These are phyloP conservation scores for Agelastica alni DNA, from an alignment of 2,888 invertebrate genomes.

Conservation along the genomic window DNA sequence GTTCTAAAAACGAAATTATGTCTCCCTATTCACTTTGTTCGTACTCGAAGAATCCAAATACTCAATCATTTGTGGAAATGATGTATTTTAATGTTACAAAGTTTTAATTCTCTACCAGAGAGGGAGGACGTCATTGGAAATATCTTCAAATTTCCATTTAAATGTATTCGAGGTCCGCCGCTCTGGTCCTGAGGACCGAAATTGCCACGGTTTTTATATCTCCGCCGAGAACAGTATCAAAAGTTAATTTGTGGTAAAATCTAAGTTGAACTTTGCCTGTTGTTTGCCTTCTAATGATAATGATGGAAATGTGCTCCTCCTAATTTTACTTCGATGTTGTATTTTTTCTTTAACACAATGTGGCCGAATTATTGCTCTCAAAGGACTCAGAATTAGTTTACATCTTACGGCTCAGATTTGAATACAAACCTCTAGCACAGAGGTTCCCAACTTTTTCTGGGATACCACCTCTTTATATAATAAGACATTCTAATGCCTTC, in stretches of 20 bases:
- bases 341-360: slow-evolving; percentile 39
- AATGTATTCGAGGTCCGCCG: slow-evolving; percentile 52
- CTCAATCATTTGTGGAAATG: slow-evolving; percentile 58
- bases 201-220: slow-evolving; percentile 57
- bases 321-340: slow-evolving; percentile 47
- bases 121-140: slow-evolving; percentile 51
- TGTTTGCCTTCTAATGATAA: slow-evolving; percentile 55
- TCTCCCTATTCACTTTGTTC: slow-evolving; percentile 52
- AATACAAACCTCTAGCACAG: neutral
- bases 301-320: slow-evolving; percentile 41
- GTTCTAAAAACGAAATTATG: slow-evolving; percentile 54
- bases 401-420: slow-evolving; percentile 7
- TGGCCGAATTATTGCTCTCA: slow-evolving; percentile 15
- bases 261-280: slow-evolving; percentile 49
- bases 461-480: too few species aligned
- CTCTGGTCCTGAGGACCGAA: slow-evolving; percentile 42
- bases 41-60: slow-evolving; percentile 48
- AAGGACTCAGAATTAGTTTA: slow-evolving; percentile 12
- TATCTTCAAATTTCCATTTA: slow-evolving; percentile 56
- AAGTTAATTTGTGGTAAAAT: slow-evolving; percentile 59
- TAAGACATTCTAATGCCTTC: too few species aligned
- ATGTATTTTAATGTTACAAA: slow-evolving; percentile 57
- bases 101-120: slow-evolving; percentile 52
- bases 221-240: slow-evolving; percentile 57
- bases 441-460: neutral